Evolutionary conservation across 2,888 invertebrate genomes (phyloP).

Genomic region (Tipula confusa): DNA sequence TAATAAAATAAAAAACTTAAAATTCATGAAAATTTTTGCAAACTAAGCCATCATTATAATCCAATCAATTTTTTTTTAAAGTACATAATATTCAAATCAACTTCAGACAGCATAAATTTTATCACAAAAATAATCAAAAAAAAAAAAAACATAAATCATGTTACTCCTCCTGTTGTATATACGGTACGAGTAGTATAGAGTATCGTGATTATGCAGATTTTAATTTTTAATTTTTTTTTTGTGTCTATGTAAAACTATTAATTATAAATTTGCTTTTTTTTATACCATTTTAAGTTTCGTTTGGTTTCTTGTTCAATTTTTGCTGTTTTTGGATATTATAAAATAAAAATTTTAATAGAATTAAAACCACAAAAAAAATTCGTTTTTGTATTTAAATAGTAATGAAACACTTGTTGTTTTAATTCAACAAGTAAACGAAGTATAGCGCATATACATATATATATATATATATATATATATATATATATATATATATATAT

Average conservation of each 20-base stretch:
- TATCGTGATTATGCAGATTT: constrained; percentile 25
- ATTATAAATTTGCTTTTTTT: background rate
- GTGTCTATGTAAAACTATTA: background rate
- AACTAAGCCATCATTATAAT: constrained; percentile 3
- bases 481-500: background rate
- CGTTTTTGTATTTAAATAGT: constrained; percentile 8
- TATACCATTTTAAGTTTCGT: no score
- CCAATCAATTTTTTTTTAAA: background rate
- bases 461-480: background rate
- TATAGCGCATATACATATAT: no score
- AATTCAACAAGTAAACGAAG: background rate
- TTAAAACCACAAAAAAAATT: constrained; percentile 21
- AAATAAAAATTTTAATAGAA: constrained; percentile 25
- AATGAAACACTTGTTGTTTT: constrained; percentile 20
- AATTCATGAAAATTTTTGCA: background rate
- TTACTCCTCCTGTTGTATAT: background rate
- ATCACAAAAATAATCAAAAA: background rate
- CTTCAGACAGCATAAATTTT: constrained; percentile 25
- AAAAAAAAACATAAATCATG: background rate
- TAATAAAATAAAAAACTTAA: background rate
- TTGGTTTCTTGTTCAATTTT: constrained; percentile 16
- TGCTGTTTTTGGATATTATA: constrained; percentile 12
- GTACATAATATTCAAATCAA: constrained; percentile 6
- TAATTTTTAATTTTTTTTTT: no score
- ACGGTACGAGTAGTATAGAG: background rate